Conservation (phyloP, 2,113 vertebrate genomes). For the Nerophis ophidion region DNA sequence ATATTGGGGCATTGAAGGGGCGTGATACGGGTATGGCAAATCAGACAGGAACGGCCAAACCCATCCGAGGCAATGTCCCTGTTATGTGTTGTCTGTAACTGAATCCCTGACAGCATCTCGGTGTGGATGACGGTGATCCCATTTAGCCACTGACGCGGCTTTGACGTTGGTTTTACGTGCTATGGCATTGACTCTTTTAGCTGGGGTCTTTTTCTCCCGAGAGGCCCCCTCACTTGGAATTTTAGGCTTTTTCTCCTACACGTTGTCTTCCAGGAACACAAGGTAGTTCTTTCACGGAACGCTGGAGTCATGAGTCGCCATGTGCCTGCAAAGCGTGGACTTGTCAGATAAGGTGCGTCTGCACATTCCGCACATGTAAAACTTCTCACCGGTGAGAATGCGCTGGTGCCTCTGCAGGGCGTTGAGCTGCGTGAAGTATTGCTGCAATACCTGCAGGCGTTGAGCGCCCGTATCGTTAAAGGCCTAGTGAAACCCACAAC, state of each 20-base stretch:
- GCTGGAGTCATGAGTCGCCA: slow-evolving; percentile 89
- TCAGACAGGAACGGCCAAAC: slow-evolving; percentile 53
- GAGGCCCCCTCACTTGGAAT: slow-evolving; percentile 29
- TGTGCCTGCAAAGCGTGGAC: slow-evolving; percentile 91
- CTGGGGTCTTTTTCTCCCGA: slow-evolving; percentile 8
- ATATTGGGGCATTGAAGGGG: too few relatives aligned
- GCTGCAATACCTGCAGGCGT: slow-evolving; percentile 87
- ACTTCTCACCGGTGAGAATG: slow-evolving; percentile 95
- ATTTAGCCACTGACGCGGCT: slow-evolving; percentile 40
- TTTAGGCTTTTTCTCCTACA: slow-evolving; percentile 73
- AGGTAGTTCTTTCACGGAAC: slow-evolving; percentile 97
- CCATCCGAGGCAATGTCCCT: slow-evolving; percentile 59
- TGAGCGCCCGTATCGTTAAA: slow-evolving; percentile 79
- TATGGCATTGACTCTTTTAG: neutral
- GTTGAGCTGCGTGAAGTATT: slow-evolving; percentile 97
- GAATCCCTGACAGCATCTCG: slow-evolving; percentile 67
- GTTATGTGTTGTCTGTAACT: slow-evolving; percentile 69
- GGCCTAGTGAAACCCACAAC: too few relatives aligned
- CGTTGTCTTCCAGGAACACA: slow-evolving; percentile 83
- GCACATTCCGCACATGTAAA: slow-evolving; percentile 93
- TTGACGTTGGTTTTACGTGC: slow-evolving; percentile 3
- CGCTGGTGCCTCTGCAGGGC: slow-evolving; percentile 93
- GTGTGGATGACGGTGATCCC: slow-evolving; percentile 81
- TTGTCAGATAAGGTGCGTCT: slow-evolving; percentile 91
- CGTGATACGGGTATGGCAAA: slow-evolving; percentile 12